phyloP scores from a whole-genome alignment of 1,140 invertebrate species.

The Saxidomus purpurata region DNA sequence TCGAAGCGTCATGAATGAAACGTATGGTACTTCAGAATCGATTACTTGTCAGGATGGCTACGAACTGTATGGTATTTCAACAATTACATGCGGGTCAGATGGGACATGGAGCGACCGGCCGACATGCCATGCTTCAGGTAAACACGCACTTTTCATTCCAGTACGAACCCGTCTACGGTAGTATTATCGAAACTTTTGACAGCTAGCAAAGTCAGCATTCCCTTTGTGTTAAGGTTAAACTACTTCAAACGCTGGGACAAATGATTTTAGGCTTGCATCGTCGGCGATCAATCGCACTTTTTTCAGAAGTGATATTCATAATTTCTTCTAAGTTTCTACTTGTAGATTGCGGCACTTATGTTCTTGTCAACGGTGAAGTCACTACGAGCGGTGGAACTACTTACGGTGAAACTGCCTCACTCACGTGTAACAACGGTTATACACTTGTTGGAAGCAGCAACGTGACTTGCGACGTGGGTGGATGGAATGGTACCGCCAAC shows the following conservation, averaged over 20 bases:
- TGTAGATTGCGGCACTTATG: neutral
- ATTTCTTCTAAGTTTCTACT: no score
- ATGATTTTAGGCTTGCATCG: no score
- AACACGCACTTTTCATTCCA: no score
- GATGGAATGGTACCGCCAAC: no score
- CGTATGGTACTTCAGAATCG: neutral
- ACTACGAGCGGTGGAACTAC: neutral
- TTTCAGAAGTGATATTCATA: no score
- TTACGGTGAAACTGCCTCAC: neutral
- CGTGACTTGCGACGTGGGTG: neutral
- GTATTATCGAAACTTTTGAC: no score
- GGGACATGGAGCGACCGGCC: neutral
- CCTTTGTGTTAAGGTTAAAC: no score
- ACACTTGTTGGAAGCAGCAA: neutral
- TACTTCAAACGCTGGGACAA: no score
- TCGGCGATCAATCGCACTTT: no score
- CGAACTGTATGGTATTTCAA: neutral
- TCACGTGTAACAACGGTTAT: slow-evolving; percentile 8
- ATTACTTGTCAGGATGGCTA: slow-evolving; percentile 12
- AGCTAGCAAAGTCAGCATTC: no score
- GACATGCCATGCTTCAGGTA: neutral
- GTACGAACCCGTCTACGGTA: no score
- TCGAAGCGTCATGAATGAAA: neutral
- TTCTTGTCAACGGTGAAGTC: neutral
- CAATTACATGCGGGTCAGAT: neutral